These are phyloP conservation scores for Ibidorhyncha struthersii DNA, from an alignment of 2,113 vertebrate genomes.

Conservation along the genomic window DNA sequence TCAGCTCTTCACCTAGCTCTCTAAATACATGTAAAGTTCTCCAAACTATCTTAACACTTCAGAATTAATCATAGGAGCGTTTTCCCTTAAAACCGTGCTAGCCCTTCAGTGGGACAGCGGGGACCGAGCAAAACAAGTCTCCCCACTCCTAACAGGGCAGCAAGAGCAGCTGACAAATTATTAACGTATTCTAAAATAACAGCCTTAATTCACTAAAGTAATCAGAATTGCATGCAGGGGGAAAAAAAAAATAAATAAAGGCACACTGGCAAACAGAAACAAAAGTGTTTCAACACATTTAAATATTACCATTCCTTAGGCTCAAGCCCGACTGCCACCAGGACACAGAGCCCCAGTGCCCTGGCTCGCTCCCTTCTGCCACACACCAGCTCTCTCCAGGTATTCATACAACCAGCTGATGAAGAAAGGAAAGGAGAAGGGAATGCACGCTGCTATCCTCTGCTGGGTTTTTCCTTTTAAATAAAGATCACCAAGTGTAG, in stretches of 20 bases:
- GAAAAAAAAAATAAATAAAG: background rate
- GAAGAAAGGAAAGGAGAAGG: background rate
- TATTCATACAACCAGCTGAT: fast-evolving
- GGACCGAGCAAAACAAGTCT: background rate
- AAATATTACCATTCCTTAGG: background rate
- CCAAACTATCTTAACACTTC: background rate
- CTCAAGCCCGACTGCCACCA: background rate
- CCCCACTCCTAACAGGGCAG: background rate
- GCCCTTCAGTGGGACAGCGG: background rate
- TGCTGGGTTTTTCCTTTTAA: background rate
- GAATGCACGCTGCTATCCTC: background rate
- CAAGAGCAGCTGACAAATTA: background rate
- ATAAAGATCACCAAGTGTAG: background rate
- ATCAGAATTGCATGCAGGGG: background rate
- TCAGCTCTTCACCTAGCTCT: background rate
- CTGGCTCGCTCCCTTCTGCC: background rate
- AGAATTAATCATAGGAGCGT: background rate
- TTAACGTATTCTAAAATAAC: slow-evolving; percentile 26
- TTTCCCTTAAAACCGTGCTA: background rate
- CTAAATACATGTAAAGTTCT: background rate
- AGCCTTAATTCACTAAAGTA: background rate
- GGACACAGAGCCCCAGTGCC: background rate
- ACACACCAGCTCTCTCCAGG: background rate
- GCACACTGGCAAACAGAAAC: background rate
- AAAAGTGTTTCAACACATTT: background rate